These are phyloP conservation scores for Lasioglossum villosulum DNA, from an alignment of 2,888 invertebrate species.

Conservation along the genomic window DNA sequence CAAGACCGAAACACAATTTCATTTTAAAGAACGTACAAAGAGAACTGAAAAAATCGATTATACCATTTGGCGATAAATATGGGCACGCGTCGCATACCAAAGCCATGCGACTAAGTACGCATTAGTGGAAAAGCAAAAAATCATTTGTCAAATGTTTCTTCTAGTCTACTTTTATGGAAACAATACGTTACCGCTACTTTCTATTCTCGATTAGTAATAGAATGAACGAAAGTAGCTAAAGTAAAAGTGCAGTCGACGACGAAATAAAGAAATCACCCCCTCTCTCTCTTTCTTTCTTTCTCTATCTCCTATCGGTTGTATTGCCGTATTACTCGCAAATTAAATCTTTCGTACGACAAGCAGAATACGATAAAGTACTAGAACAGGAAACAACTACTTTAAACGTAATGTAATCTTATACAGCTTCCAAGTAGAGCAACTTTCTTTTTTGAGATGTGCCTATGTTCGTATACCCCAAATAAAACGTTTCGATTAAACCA, in stretches of 20 bases:
- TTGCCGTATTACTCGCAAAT: conserved; percentile 25
- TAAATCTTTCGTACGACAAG: conserved; percentile 19
- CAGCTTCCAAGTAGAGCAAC: conserved; percentile 27
- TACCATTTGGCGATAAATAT: conserved; percentile 63
- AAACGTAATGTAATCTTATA: neutral
- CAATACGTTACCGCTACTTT: conserved; percentile 33
- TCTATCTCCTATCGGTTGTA: neutral
- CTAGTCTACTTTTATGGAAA: conserved; percentile 44
- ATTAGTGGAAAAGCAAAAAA: conserved; percentile 48
- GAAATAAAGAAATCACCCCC: conserved; percentile 33
- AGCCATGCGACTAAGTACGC: conserved; percentile 59
- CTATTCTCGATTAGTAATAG: conserved; percentile 39
- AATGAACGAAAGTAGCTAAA: conserved; percentile 55
- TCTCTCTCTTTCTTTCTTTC: neutral
- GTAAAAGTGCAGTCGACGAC: conserved; percentile 31
- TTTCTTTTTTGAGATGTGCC: conserved; percentile 66
- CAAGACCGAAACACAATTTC: conserved; percentile 11
- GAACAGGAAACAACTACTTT: conserved; percentile 20
- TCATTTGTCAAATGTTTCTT: conserved; percentile 13
- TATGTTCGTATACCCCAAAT: conserved; percentile 47
- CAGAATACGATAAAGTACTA: conserved; percentile 27
- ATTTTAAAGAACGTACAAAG: neutral
- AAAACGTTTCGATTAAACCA: conserved; percentile 34
- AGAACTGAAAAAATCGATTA: conserved; percentile 13
- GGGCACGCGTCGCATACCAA: conserved; percentile 47